Evolutionary conservation across 1,140 invertebrate species (phyloP).

Genomic region (Drosophila obscura): DNA sequence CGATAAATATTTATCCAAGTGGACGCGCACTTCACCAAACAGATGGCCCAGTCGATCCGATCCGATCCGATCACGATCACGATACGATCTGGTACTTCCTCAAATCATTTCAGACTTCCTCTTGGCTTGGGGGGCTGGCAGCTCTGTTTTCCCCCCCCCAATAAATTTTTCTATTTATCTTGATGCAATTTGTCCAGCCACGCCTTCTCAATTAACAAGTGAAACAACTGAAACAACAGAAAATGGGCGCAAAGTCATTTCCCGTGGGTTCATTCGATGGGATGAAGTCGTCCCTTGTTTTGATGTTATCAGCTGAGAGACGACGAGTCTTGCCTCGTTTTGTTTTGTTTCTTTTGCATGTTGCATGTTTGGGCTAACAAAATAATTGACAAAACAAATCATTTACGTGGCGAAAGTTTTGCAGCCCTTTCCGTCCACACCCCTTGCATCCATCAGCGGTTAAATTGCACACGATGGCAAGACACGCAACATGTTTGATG

Average conservation of each 20-base stretch:
- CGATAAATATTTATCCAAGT: constrained; percentile 80
- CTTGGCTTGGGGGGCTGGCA: background rate
- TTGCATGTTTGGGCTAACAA: constrained; percentile 77
- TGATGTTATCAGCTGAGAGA: constrained; percentile 76
- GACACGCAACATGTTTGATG: constrained; percentile 77
- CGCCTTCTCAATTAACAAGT: constrained; percentile 66
- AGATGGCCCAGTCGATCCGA: constrained; percentile 18
- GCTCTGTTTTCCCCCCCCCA: constrained; percentile 5
- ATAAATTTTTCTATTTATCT: constrained; percentile 58
- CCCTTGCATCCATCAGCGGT: constrained; percentile 30
- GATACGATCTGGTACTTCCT: constrained; percentile 42
- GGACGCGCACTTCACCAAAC: constrained; percentile 61
- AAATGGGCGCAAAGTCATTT: constrained; percentile 30
- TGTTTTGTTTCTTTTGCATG: constrained; percentile 22
- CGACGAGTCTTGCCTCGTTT: too few relatives aligned
- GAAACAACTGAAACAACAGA: background rate
- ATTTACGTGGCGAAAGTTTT: constrained; percentile 78
- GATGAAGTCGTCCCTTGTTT: constrained; percentile 55
- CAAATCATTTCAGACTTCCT: constrained; percentile 30
- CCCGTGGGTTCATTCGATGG: background rate
- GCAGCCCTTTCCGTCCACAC: constrained; percentile 26
- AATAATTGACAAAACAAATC: constrained; percentile 84
- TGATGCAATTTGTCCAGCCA: constrained; percentile 55
- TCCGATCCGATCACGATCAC: background rate
- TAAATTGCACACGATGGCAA: constrained; percentile 70